These are phyloP conservation scores for Lordiphosa fenestrarum DNA, from an alignment of 2,888 invertebrate species.

Conservation along the genomic window DNA sequence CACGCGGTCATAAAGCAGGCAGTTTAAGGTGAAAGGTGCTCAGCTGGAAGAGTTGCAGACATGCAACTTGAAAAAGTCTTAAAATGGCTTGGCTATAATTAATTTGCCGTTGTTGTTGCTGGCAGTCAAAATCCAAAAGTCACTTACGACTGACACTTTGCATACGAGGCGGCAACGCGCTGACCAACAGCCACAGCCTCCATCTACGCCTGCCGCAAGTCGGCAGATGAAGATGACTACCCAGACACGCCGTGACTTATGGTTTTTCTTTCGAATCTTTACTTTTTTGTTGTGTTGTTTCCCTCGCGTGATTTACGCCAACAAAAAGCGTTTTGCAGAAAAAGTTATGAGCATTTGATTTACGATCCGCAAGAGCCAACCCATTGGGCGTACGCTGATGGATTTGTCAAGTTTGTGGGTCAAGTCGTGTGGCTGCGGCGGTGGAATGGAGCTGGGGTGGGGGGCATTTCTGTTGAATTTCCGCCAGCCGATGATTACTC, in stretches of 20 bases:
- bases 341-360: constrained; percentile 72
- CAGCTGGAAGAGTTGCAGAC: constrained; percentile 43
- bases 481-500: constrained; percentile 70
- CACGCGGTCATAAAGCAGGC: constrained; percentile 69
- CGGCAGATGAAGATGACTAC: constrained; percentile 66
- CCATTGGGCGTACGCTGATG: constrained; percentile 55
- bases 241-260: constrained; percentile 74
- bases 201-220: constrained; percentile 3
- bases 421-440: constrained; percentile 30
- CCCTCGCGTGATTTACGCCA: constrained; percentile 16
- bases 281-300: not conserved
- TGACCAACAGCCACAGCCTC: constrained; percentile 24
- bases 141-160: constrained; percentile 75
- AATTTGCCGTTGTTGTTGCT: constrained; percentile 61
- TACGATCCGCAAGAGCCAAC: constrained; percentile 45
- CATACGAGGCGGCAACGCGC: constrained; percentile 60
- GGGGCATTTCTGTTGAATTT: constrained; percentile 45
- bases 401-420: constrained; percentile 75
- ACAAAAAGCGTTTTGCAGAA: constrained; percentile 39
- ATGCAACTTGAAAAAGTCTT: constrained; percentile 28
- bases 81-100: constrained; percentile 68
- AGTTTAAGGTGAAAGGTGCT: constrained; percentile 73
- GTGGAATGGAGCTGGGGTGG: not conserved
- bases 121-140: constrained; percentile 71
- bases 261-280: constrained; percentile 66